Conservation (phyloP, 2,113 vertebrate genomes). For the Raja brachyura region DNA sequence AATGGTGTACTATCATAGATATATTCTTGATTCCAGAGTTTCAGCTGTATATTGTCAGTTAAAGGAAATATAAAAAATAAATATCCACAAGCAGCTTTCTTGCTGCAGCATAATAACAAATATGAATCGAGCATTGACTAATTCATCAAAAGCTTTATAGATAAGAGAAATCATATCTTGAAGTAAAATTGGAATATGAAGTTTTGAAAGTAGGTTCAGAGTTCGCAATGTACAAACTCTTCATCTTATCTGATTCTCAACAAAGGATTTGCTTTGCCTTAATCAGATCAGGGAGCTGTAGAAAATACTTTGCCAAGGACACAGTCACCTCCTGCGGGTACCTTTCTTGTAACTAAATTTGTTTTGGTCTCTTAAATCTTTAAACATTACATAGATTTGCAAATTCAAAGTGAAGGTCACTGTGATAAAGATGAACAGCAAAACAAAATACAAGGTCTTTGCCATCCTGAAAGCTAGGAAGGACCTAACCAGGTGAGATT, state of each 20-base stretch:
- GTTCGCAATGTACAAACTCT: neutral
- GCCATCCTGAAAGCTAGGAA: conserved; percentile 21
- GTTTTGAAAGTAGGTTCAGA: neutral
- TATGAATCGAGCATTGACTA: neutral
- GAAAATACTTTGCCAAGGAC: conserved; percentile 25
- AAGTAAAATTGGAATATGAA: neutral
- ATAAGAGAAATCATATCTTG: neutral
- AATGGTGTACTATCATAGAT: neutral
- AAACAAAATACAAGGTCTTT: conserved; percentile 24
- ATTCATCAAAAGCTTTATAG: neutral
- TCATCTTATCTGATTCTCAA: neutral
- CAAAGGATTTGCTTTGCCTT: conserved; percentile 16
- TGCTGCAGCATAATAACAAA: neutral
- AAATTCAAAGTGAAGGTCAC: neutral
- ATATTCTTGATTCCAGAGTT: neutral
- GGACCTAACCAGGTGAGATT: conserved; percentile 26
- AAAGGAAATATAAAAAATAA: neutral
- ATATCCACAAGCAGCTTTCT: neutral
- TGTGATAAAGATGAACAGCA: conserved; percentile 29
- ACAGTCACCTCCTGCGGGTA: conserved; percentile 12
- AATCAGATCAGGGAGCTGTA: conserved; percentile 20
- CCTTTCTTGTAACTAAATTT: neutral
- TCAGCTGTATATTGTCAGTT: neutral
- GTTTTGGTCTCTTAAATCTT: neutral
- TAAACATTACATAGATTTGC: neutral